Conservation (phyloP, 2,113 vertebrate species). For the Climacteris rufus region DNA sequence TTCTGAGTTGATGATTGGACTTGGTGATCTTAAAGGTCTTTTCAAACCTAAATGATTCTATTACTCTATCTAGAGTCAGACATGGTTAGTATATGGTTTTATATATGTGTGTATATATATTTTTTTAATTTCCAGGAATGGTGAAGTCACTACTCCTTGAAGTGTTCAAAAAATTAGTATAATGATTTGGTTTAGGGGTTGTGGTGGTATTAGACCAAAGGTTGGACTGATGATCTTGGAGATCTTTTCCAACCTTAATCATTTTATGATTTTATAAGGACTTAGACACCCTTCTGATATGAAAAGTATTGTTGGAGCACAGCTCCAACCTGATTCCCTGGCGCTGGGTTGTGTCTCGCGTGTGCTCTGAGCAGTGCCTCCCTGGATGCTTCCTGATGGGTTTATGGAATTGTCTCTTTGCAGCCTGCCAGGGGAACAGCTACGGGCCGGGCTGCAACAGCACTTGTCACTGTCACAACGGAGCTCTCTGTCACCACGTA, state of each 20-base stretch:
- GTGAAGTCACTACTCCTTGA: neutral
- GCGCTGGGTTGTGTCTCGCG: neutral
- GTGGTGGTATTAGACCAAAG: neutral
- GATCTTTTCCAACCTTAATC: neutral
- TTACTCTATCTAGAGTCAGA: neutral
- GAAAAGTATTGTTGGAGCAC: neutral
- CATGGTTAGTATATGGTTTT: neutral
- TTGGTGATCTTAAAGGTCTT: neutral
- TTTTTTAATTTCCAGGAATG: neutral
- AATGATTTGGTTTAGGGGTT: neutral
- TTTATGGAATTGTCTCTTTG: neutral
- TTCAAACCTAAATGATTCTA: neutral
- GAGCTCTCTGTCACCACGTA: conserved; percentile 59
- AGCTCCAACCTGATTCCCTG: neutral
- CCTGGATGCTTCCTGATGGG: neutral
- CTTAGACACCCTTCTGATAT: neutral
- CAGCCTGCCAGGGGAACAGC: conserved; percentile 60
- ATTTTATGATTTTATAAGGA: neutral
- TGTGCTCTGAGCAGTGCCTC: neutral
- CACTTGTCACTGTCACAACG: conserved; percentile 63
- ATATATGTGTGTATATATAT: neutral
- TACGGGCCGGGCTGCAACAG: conserved; percentile 57
- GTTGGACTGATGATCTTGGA: neutral
- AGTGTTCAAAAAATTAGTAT: neutral
- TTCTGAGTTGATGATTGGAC: neutral